These are phyloP conservation scores for Melanotaenia boesemani DNA, from an alignment of 2,797 vertebrate genomes.

Conservation along the genomic window DNA sequence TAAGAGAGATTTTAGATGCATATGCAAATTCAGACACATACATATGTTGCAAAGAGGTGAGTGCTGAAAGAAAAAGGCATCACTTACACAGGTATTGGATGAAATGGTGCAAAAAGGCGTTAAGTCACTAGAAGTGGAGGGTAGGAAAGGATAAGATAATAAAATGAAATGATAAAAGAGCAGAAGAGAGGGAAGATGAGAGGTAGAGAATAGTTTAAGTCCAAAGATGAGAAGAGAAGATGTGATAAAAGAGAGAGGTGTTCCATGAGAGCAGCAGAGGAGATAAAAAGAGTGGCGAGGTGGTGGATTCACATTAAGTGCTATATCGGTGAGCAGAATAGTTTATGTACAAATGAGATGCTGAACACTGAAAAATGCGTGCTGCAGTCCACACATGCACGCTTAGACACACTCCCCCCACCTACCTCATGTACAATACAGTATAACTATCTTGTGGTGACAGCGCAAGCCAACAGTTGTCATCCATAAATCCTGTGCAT, in stretches of 20 bases:
- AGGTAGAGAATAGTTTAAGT: slow-evolving; percentile 47
- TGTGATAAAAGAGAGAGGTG: slow-evolving; percentile 54
- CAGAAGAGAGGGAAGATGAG: slow-evolving; percentile 27
- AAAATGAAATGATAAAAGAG: slow-evolving; percentile 46
- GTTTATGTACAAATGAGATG: slow-evolving; percentile 57
- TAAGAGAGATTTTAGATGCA: slow-evolving; percentile 43
- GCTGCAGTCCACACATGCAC: slow-evolving; percentile 17
- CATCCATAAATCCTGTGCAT: slow-evolving; percentile 70
- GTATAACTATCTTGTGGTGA: slow-evolving; percentile 62
- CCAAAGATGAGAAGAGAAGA: slow-evolving; percentile 49
- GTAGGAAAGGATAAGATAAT: slow-evolving; percentile 23
- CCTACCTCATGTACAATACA: slow-evolving; percentile 47
- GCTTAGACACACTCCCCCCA: slow-evolving; percentile 7
- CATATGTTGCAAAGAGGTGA: slow-evolving; percentile 41
- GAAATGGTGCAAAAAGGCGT: slow-evolving; percentile 44
- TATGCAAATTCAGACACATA: slow-evolving; percentile 33
- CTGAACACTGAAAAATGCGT: slow-evolving; percentile 44
- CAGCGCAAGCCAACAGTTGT: slow-evolving; percentile 68
- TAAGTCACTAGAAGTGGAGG: slow-evolving; percentile 37
- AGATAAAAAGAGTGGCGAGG: slow-evolving; percentile 57
- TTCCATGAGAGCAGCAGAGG: slow-evolving; percentile 56
- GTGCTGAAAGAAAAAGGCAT: slow-evolving; percentile 43
- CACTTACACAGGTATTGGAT: slow-evolving; percentile 53
- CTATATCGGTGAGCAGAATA: slow-evolving; percentile 57
- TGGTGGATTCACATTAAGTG: slow-evolving; percentile 68